Conservation (phyloP, 2,113 vertebrate genomes). For the Carlito syrichta region DNA sequence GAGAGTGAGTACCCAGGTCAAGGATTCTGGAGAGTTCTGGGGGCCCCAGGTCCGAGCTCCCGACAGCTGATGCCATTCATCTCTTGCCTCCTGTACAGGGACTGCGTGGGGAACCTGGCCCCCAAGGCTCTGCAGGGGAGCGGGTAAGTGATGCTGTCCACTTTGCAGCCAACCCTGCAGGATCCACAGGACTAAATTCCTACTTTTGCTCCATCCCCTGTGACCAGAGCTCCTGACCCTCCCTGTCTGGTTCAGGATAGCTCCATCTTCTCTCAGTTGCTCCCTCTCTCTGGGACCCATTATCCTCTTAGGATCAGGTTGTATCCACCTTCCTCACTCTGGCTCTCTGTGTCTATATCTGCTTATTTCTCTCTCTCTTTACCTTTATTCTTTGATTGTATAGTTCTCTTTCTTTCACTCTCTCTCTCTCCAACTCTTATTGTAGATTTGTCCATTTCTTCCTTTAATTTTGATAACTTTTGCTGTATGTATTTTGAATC, state of each 20-base stretch:
- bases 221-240: neutral
- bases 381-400: neutral
- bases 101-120: slow-evolving; percentile 88
- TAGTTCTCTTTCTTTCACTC: neutral
- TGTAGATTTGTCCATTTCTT: neutral
- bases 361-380: neutral
- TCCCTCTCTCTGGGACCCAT: neutral
- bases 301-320: neutral
- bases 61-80: neutral
- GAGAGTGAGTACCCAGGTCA: slow-evolving; percentile 86
- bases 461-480: neutral
- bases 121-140: slow-evolving; percentile 88
- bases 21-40: neutral
- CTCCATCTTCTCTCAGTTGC: neutral
- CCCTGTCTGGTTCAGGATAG: neutral
- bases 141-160: slow-evolving; percentile 80
- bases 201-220: neutral
- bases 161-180: neutral
- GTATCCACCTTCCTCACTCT: neutral
- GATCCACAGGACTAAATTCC: neutral
- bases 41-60: neutral
- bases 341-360: neutral
- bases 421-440: neutral
- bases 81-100: slow-evolving; percentile 80
- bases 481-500: neutral